Percentiles rank a stretch among this genome's conserved stretches.
These are phyloP conservation scores for Epizoanthus illoricatus DNA, from an alignment of 92 coral and sea anemone species.

Conservation along the genomic window DNA sequence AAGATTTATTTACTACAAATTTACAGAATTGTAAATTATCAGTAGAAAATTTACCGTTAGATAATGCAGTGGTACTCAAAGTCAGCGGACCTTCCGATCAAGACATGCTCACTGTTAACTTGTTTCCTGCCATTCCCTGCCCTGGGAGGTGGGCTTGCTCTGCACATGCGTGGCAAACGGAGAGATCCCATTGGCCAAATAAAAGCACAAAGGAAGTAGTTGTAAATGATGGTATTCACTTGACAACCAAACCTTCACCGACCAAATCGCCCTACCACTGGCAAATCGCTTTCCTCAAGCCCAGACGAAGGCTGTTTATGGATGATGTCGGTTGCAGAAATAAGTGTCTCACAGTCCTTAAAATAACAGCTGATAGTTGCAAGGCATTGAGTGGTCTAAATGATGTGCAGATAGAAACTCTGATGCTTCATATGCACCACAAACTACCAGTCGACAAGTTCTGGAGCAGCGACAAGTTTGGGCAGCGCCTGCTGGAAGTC, in stretches of 20 bases:
- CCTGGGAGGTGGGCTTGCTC: slow-evolving; percentile 67
- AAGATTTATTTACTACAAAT: neutral
- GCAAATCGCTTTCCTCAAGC: slow-evolving; percentile 63
- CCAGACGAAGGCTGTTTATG: slow-evolving; percentile 53
- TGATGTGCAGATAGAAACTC: slow-evolving; percentile 51
- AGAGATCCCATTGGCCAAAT: slow-evolving; percentile 65
- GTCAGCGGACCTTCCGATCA: slow-evolving; percentile 40
- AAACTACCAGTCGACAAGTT: slow-evolving; percentile 58
- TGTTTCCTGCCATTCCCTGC: slow-evolving; percentile 73
- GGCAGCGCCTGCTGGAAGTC: slow-evolving; percentile 67
- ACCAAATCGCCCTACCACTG: slow-evolving; percentile 76
- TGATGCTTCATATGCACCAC: slow-evolving; percentile 51
- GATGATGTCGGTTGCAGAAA: slow-evolving; percentile 54
- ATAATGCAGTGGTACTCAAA: slow-evolving; percentile 50
- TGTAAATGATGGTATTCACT: slow-evolving; percentile 51
- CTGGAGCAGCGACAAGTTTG: slow-evolving; percentile 68
- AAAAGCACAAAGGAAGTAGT: slow-evolving; percentile 55
- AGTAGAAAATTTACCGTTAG: slow-evolving; percentile 36
- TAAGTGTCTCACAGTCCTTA: slow-evolving; percentile 60
- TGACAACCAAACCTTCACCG: slow-evolving; percentile 58
- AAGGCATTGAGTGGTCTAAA: slow-evolving; percentile 39
- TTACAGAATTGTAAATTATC: neutral
- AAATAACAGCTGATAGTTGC: slow-evolving; percentile 49
- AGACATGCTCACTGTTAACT: slow-evolving; percentile 37
- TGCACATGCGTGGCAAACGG: slow-evolving; percentile 75